Conservation (phyloP, 2,888 invertebrate species). For the Brachyopa scutellaris region DNA sequence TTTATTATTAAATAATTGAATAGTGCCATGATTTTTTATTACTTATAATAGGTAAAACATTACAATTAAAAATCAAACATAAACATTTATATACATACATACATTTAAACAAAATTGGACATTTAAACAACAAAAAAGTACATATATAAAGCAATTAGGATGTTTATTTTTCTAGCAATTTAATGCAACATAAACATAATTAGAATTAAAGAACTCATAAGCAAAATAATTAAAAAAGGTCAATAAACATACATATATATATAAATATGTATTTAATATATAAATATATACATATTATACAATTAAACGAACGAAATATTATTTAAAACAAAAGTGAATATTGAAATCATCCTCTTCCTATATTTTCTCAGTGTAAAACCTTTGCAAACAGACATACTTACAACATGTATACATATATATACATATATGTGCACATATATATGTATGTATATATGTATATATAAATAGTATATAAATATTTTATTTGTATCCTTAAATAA, state of each 20-base stretch:
- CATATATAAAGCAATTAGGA: constrained; percentile 78
- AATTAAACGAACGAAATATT: constrained; percentile 63
- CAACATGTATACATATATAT: constrained; percentile 54
- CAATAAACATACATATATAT: constrained; percentile 66
- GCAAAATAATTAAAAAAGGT: constrained; percentile 54
- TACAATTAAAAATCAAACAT: constrained; percentile 50
- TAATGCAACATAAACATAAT: constrained; percentile 74
- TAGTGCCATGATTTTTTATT: constrained; percentile 70
- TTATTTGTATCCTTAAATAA: constrained; percentile 60
- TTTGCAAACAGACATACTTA: constrained; percentile 69
- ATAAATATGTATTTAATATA: constrained; percentile 26
- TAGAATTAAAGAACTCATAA: constrained; percentile 50
- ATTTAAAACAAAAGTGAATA: constrained; percentile 67
- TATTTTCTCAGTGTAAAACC: constrained; percentile 80
- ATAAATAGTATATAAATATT: constrained; percentile 39
- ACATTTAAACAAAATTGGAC: constrained; percentile 57
- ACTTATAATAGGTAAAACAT: constrained; percentile 19
- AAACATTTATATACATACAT: constrained; percentile 35
- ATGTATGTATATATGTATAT: constrained; percentile 23
- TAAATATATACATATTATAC: constrained; percentile 47
- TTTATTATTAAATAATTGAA: constrained; percentile 68
- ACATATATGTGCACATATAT: constrained; percentile 28
- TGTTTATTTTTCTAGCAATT: constrained; percentile 81
- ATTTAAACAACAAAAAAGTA: constrained; percentile 61
- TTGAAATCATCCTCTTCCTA: constrained; percentile 79